These are phyloP conservation scores for Mesocricetus auratus DNA, from an alignment of 2,113 vertebrate species.

Conservation along the genomic window DNA sequence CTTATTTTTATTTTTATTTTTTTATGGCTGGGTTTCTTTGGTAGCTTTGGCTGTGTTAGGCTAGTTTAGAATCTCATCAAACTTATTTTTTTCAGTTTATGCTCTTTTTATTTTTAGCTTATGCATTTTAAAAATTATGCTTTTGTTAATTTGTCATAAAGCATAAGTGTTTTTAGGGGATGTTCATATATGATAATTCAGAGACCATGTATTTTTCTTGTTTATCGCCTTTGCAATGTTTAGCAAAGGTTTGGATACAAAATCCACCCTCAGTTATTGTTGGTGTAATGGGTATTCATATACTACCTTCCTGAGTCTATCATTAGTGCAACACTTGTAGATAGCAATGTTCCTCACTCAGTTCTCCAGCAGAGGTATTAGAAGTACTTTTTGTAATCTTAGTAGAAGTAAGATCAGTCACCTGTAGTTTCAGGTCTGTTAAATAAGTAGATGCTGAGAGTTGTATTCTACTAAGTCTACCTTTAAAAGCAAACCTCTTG, in stretches of 20 bases:
- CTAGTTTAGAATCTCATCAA: neutral
- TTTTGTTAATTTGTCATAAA: constrained; percentile 39
- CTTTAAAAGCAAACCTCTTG: neutral
- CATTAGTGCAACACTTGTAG: neutral
- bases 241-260: neutral
- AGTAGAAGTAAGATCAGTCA: neutral
- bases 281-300: constrained; percentile 53
- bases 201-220: constrained; percentile 36
- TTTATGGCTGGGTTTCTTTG: neutral
- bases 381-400: constrained; percentile 15
- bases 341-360: constrained; percentile 22
- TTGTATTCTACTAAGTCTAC: constrained; percentile 40
- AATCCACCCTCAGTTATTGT: constrained; percentile 25
- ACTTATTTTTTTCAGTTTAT: constrained; percentile 25
- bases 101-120: neutral
- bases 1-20: neutral
- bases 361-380: constrained; percentile 41
- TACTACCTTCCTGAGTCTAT: constrained; percentile 13
- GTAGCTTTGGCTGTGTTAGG: neutral
- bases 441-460: neutral
- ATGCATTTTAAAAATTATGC: neutral
- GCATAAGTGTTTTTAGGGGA: neutral
- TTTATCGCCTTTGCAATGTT: constrained; percentile 23
- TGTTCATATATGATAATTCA: constrained; percentile 9
- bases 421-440: constrained; percentile 41